Evolutionary conservation across 2,113 vertebrate species (phyloP), one percentile per base, ranked within the genome.

Genomic region (Brachypteracias leptosomus): DNA sequence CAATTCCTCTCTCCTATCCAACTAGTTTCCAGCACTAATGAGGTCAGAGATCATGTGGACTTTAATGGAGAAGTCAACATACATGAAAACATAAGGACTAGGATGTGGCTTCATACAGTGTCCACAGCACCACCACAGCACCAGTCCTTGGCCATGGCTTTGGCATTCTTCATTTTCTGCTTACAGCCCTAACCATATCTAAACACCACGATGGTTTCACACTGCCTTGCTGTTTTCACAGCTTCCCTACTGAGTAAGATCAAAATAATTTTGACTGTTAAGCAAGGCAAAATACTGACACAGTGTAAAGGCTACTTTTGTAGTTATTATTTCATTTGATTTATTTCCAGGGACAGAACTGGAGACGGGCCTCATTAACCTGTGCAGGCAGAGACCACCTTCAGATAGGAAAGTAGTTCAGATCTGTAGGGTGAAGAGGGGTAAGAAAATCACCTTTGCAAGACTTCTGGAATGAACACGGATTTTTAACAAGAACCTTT

Each of bases 31-130:
- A 66, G 44, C 46, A 76, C 46, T 40, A 55, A 71, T 49, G 52
- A 14, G 38, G 36, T 82, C 70, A 44, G 61, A 70, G 73, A 57
- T 62, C 73, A n/a, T 1, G 1, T 47, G 46, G 61, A 62, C 82
- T 66, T 88, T 59, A 70, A 70, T 5, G 13, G 17, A 73, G 36
- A 84, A 62, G 18, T 52, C 47, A 44, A 70, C 3, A 2, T 20
- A 33, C 15, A 70, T 36, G 54, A 76, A 59, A 72, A 76, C 42
- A 46, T 52, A 68, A 79, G 49, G 26, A 65, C 17, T 28, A 21
- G 26, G n/a, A 54, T 19, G 16, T 44, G 24, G 26, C 52, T 44
- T 78, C 0, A 1, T 57, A 52, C 1, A 2, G 11, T 11, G 13
- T 33, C 49, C 38, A 20, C 9, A 51, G 61, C 40, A 25, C 9